Percentiles rank a stretch among this genome's conserved stretches.
phyloP scores from a whole-genome alignment of 2,888 invertebrate genomes.

The Orthosia gracilis region DNA sequence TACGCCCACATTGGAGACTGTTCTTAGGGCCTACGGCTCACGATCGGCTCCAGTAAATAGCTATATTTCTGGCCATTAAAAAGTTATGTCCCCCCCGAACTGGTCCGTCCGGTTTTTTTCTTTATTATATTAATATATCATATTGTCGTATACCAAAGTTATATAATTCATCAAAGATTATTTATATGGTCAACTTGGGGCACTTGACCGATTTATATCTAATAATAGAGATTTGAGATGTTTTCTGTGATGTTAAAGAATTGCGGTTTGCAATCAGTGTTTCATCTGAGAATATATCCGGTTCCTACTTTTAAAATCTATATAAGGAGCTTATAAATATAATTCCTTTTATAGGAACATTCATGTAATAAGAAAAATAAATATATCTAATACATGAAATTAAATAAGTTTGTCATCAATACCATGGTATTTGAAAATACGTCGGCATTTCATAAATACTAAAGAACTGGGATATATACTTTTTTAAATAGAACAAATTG shows the following conservation, averaged over 20 bases:
- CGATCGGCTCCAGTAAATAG: constrained; percentile 77
- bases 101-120: constrained; percentile 73
- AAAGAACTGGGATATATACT: background rate
- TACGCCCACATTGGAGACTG: constrained; percentile 82
- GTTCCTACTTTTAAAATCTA: background rate
- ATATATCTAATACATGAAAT: background rate
- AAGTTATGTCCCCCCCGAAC: constrained; percentile 79
- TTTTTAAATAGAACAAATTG: background rate
- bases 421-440: background rate
- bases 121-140: constrained; percentile 83
- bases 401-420: background rate
- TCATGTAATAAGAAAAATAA: background rate
- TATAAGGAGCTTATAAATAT: background rate
- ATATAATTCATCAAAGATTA: constrained; percentile 86
- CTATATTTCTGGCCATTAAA: constrained; percentile 85
- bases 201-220: constrained; percentile 80
- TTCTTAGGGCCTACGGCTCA: constrained; percentile 71
- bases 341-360: background rate
- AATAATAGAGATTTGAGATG: constrained; percentile 64
- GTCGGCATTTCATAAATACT: background rate
- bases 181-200: constrained; percentile 84
- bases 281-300: constrained; percentile 13
- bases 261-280: constrained; percentile 33
- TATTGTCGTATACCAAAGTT: constrained; percentile 82
- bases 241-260: constrained; percentile 44